phyloP scores from a whole-genome alignment of 2,888 invertebrate genomes.

The Drosophila nigricruria region DNA sequence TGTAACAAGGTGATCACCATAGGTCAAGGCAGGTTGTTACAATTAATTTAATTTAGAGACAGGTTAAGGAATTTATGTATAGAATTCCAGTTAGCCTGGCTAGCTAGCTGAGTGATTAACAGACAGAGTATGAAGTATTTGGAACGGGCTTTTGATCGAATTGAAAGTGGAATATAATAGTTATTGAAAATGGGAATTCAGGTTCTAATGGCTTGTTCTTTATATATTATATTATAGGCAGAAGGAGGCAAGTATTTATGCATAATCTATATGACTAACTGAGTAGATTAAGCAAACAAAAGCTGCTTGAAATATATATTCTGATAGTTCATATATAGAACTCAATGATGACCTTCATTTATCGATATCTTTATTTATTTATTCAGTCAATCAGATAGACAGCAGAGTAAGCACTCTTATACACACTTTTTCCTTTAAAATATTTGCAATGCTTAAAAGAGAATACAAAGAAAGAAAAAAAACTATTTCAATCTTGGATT shows the following conservation, averaged over 20 bases:
- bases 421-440: background rate
- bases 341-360: too few relatives aligned
- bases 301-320: background rate
- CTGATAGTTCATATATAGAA: background rate
- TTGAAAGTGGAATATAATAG: background rate
- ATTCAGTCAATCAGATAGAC: background rate
- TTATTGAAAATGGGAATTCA: too few relatives aligned
- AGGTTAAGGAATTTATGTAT: background rate
- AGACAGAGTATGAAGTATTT: too few relatives aligned
- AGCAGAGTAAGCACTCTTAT: background rate
- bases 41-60: slow-evolving; percentile 1
- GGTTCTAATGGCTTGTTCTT: too few relatives aligned
- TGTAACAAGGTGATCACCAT: slow-evolving; percentile 3
- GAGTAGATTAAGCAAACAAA: too few relatives aligned
- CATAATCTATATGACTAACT: too few relatives aligned
- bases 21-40: background rate
- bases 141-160: background rate
- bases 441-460: background rate
- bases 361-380: background rate
- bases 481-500: background rate
- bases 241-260: too few relatives aligned
- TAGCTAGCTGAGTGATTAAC: background rate
- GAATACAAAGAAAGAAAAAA: background rate
- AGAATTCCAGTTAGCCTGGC: background rate
- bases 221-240: too few relatives aligned